A percentile compares a stretch with the other conserved stretches of the same genome.
Conservation (phyloP, 2,797 vertebrate genomes). For the Pangasius djambal region DNA sequence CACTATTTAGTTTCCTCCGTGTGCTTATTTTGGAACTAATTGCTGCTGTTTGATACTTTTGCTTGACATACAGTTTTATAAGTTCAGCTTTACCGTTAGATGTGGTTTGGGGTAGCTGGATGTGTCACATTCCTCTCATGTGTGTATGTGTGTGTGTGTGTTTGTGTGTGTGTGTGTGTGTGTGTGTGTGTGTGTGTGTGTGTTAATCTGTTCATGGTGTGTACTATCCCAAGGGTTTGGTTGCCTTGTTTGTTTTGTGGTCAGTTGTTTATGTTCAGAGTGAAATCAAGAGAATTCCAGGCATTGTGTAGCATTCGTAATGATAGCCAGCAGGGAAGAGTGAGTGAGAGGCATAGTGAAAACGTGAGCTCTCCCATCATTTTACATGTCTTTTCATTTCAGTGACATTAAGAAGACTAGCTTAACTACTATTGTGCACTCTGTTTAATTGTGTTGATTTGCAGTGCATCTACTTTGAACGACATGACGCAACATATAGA, state of each 20-base stretch:
- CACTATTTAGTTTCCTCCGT: neutral
- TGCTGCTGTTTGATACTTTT: slow-evolving; percentile 23
- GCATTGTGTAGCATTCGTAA: slow-evolving; percentile 47
- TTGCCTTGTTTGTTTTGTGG: slow-evolving; percentile 53
- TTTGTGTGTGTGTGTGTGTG: slow-evolving; percentile 22
- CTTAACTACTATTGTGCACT: neutral
- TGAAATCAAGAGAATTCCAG: slow-evolving; percentile 55
- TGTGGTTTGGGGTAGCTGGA: slow-evolving; percentile 13
- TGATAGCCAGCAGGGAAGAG: slow-evolving; percentile 16
- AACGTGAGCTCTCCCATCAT: neutral
- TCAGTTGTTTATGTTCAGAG: slow-evolving; percentile 53
- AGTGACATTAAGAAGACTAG: neutral
- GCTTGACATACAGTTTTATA: slow-evolving; percentile 1
- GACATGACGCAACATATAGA: neutral
- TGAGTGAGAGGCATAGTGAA: neutral
- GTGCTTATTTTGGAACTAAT: slow-evolving; percentile 3
- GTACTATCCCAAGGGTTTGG: slow-evolving; percentile 40
- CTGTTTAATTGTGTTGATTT: neutral
- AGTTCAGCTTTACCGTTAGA: slow-evolving; percentile 15
- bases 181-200: neutral
- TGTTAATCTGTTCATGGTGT: slow-evolving; percentile 23
- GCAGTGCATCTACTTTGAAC: neutral
- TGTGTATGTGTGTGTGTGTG: neutral
- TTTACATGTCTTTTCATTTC: slow-evolving; percentile 18
- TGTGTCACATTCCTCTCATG: slow-evolving; percentile 23